Evolutionary conservation across 2,888 invertebrate species (phyloP).

Genomic region (Piscicola geometra): DNA sequence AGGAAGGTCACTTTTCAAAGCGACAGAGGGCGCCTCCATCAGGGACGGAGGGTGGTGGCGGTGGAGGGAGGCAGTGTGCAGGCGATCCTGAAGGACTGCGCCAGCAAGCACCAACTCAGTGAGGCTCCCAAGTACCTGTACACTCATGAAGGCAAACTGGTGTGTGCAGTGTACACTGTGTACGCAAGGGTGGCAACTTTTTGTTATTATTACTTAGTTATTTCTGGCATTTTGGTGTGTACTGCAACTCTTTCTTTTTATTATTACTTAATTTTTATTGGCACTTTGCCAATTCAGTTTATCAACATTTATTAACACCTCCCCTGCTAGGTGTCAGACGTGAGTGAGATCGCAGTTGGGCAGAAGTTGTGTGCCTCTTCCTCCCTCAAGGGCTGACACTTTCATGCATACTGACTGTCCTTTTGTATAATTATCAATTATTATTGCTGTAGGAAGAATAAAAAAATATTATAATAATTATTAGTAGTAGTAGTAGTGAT

Average conservation of each 20-base stretch:
- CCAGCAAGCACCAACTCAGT: slow-evolving; percentile 50
- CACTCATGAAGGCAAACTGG: slow-evolving; percentile 50
- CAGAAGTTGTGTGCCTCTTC: slow-evolving; percentile 53
- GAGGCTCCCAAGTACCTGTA: slow-evolving; percentile 50
- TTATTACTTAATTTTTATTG: no score
- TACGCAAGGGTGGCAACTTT: no score
- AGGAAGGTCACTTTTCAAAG: slow-evolving; percentile 44
- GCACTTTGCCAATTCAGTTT: no score
- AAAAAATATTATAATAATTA: no score
- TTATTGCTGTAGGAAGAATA: no score
- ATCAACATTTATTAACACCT: neutral
- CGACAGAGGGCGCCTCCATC: slow-evolving; percentile 51
- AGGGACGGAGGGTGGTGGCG: no score
- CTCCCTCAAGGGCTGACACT: no score
- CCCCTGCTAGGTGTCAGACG: slow-evolving; percentile 47
- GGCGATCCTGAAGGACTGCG: slow-evolving; percentile 51
- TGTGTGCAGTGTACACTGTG: slow-evolving; percentile 34
- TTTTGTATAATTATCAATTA: no score
- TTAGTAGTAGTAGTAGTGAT: no score
- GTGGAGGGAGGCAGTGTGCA: slow-evolving; percentile 52
- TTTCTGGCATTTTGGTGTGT: neutral
- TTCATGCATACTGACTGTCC: no score
- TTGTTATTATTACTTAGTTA: no score
- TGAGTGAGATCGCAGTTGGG: slow-evolving; percentile 51
- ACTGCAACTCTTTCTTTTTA: neutral